Evolutionary conservation across 2,888 invertebrate species (phyloP), one percentile per base, ranked within the genome.

Genomic region (Cheilosia variabilis): DNA sequence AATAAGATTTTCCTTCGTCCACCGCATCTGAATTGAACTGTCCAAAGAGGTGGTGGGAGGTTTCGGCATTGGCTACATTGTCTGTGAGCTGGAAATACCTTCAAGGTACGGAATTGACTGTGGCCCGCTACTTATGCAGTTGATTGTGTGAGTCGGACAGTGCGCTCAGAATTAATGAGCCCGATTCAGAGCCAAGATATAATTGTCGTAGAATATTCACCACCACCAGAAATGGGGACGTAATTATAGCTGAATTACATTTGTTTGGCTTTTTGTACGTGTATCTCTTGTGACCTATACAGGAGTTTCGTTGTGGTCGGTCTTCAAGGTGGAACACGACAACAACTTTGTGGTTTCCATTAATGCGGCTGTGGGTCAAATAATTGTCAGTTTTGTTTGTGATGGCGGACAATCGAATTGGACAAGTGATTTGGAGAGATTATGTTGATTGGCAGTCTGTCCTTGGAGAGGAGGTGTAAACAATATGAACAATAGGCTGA

Each of bases 181-280:
- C 34, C 22, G 73, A 73, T 73, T 63, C 34, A 63, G 45, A 55
- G 73, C 45, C 22, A 17, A 55, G 73, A 73, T 73, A 63, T 34
- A 52, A 19, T 22, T 47, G 34, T 34, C 43, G 55, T 63, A 63
- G 45, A 60, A 22, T 55, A 55, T 73, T 73, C 34, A 55, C 63
- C 15, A 17, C 50, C 50, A 24, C 17, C 24, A 45, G 37, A 37
- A n/a, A 50, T 52, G 52, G 31, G 43, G 9, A 10, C 31, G 13
- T 72, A 53, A 72, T 52, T 72, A 31, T 31, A 60, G 31, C 41
- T 13, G 71, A 52, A 60, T 60, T 71, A 72, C 60, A 60, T 71
- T 72, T 72, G 52, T 24, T 52, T 13, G 52, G 60, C 27, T 52
- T 58, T 69, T 58, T 57, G 7, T n/a, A 31, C 31, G 15, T n/a